Evolutionary conservation across 2,113 vertebrate species (phyloP).

Genomic region (Erpornis zantholeuca): DNA sequence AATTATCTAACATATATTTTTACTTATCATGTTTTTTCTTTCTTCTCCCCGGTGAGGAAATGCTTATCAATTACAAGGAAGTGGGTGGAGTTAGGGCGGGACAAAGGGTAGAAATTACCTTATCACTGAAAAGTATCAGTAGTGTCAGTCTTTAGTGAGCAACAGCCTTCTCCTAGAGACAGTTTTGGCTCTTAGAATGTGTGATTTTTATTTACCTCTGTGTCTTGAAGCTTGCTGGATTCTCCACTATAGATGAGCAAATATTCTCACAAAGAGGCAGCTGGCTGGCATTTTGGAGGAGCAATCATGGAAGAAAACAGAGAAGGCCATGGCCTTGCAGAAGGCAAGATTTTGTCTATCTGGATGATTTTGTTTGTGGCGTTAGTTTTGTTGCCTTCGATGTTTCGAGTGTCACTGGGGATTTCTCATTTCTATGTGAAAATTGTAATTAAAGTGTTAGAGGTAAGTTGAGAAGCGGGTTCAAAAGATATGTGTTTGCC

Average conservation of each 20-base stretch:
- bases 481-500: not conserved
- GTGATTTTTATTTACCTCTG: not conserved
- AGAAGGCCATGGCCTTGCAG: not conserved
- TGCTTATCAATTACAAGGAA: not conserved
- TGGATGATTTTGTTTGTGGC: not conserved
- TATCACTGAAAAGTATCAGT: not conserved
- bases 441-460: not conserved
- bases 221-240: not conserved
- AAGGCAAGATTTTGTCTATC: not conserved
- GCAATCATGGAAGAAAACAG: conserved; percentile 18
- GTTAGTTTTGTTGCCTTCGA: conserved; percentile 18
- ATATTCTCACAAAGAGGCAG: not conserved
- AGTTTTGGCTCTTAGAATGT: not conserved
- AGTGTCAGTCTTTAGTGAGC: not conserved
- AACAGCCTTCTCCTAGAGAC: not conserved
- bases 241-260: not conserved
- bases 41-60: not conserved
- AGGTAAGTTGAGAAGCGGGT: conserved; percentile 32
- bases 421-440: conserved; percentile 48
- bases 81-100: conserved; percentile 6
- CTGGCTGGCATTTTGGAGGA: not conserved
- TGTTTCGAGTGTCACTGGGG: conserved; percentile 24
- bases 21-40: not conserved
- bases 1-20: not conserved
- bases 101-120: not conserved